Conservation (phyloP, 2,797 vertebrate genomes). For the Anguilla obscura region DNA sequence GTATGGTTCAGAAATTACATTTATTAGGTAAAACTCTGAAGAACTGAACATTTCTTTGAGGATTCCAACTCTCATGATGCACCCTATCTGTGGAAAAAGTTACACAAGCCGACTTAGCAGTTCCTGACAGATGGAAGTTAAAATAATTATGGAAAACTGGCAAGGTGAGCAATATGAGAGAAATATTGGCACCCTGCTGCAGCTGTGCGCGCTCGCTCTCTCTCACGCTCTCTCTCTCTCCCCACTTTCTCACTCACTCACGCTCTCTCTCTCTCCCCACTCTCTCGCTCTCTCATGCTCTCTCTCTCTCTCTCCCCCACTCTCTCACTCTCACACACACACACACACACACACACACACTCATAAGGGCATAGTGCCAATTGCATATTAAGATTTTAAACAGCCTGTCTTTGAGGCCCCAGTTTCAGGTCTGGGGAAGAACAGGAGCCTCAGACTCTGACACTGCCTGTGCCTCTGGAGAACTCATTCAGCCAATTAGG, state of each 20-base stretch:
- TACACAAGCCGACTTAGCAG: slow-evolving; percentile 52
- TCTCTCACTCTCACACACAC: not conserved
- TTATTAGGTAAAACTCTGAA: not conserved
- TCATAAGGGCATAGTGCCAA: not conserved
- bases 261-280: not conserved
- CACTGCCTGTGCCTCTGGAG: no score
- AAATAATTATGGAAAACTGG: slow-evolving; percentile 52
- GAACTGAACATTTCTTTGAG: not conserved
- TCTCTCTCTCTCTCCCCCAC: no score
- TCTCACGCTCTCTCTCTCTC: no score
- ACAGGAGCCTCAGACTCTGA: no score
- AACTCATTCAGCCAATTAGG: no score
- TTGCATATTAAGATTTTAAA: not conserved
- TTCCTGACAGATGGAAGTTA: slow-evolving; percentile 53
- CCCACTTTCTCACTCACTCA: not conserved
- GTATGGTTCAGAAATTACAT: not conserved
- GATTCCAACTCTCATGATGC: not conserved
- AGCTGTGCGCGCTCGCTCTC: not conserved
- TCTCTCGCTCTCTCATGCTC: not conserved
- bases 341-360: not conserved
- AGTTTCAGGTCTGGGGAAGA: not conserved
- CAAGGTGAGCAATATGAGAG: slow-evolving; percentile 2
- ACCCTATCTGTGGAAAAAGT: slow-evolving; percentile 48
- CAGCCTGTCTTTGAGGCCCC: not conserved
- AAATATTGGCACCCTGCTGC: not conserved